Evolutionary conservation across 2,888 invertebrate genomes (phyloP), one percentile per base, ranked within the genome.

Genomic region (Strigamia maritima): DNA sequence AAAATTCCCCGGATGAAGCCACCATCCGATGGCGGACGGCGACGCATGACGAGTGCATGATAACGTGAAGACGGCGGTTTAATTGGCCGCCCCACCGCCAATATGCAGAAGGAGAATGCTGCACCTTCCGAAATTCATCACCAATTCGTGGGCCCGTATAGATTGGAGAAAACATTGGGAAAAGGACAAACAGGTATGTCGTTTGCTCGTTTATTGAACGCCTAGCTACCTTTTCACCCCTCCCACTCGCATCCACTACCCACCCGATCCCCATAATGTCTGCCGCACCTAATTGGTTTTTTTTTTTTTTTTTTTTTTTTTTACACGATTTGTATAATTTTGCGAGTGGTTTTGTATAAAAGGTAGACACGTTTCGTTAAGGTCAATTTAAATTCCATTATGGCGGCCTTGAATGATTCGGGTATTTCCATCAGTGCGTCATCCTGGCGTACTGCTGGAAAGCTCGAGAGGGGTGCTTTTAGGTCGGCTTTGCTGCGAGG

Each of bases 131-230:
- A 75, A 10, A 38, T 78, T 70, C 77, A 77, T 35, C 94, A 94
- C 86, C 94, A 95, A 88, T 98, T 97, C 89, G 98, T 99, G 85
- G 99, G 99, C 84, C 98, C 99, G 81, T 99, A 98, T 89, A 90
- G 98, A 87, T 90, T 99, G 88, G 99, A 99, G 88, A 99, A 98
- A 88, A 99, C 99, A 79, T 91, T 99, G 82, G 99, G 99, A 84
- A 99, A 99, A 88, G 99, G 99, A 82, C 99, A 99, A 89, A 99
- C 99, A 87, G 99, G 98, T 98, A 89, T 89, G 89, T 75, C 49
- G 26, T 49, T 75, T 76, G 22, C 26, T 16, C 75, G n/a, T 24
- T 65, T 65, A 65, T 12, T 16, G 65, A 22, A 10, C 10, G 7
- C 8, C 8, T 19, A 6, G 7, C 7, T 24, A 24, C 24, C 65